These are phyloP conservation scores for Stegostoma tigrinum DNA, from an alignment of 2,113 vertebrate species.

Conservation along the genomic window DNA sequence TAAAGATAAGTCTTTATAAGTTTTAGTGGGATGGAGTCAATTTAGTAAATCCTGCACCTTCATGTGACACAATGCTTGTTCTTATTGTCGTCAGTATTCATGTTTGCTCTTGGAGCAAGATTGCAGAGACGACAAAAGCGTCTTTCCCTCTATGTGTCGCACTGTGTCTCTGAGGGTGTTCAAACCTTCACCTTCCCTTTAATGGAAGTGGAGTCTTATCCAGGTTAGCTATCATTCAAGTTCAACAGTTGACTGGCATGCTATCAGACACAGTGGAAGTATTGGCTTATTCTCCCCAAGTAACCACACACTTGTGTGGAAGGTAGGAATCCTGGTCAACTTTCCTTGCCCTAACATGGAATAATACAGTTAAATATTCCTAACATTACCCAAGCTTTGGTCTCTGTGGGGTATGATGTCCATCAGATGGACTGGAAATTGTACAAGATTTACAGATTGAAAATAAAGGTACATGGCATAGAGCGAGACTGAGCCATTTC, in stretches of 20 bases:
- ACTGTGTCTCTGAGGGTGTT: background rate
- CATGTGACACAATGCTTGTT: background rate
- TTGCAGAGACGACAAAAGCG: background rate
- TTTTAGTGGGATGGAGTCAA: background rate
- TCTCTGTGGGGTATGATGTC: no score
- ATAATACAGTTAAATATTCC: background rate
- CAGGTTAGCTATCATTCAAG: background rate
- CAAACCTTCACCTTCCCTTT: background rate
- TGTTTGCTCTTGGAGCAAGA: background rate
- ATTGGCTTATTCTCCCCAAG: background rate
- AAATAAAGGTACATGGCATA: no score
- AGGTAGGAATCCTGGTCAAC: background rate
- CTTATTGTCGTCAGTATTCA: background rate
- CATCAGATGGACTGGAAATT: no score
- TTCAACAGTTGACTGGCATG: background rate
- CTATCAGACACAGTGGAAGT: background rate
- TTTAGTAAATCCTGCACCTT: background rate
- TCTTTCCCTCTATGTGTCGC: background rate
- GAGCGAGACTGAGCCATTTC: no score
- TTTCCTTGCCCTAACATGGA: background rate
- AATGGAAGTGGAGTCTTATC: background rate
- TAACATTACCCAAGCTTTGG: background rate
- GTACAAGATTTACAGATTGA: no score
- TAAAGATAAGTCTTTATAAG: background rate
- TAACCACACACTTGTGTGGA: background rate